A percentile compares a stretch with the other conserved stretches of the same genome.
Evolutionary conservation across 1,140 invertebrate species (phyloP).

Genomic region (Rhagoletis pomonella): DNA sequence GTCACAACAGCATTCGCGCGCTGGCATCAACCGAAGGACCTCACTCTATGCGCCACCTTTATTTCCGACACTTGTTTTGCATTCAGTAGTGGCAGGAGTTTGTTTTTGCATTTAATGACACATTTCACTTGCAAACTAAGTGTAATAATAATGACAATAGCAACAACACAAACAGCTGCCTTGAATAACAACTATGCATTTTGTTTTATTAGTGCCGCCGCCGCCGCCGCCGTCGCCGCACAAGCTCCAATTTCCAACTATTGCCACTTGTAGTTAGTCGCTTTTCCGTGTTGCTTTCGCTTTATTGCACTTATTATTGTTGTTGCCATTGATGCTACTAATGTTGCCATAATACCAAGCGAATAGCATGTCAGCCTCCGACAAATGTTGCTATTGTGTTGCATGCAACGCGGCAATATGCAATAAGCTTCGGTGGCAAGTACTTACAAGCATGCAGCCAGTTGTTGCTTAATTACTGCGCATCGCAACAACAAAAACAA

Average conservation of each 20-base stretch:
- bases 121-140: constrained; percentile 51
- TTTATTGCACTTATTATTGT: constrained; percentile 3
- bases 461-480: constrained; percentile 46
- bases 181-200: constrained; percentile 1
- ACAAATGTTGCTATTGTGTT: background rate
- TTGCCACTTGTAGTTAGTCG: background rate
- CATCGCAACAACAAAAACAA: background rate
- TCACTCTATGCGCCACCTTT: background rate
- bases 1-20: background rate
- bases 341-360: constrained; percentile 38
- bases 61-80: background rate
- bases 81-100: constrained; percentile 35
- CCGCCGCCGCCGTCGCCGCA: background rate
- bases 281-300: background rate
- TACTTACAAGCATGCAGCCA: background rate
- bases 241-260: constrained; percentile 25
- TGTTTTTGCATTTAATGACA: constrained; percentile 52
- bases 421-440: background rate
- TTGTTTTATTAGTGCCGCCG: background rate
- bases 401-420: constrained; percentile 13
- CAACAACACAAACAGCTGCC: background rate
- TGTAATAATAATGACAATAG: constrained; percentile 50
- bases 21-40: background rate
- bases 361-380: constrained; percentile 27
- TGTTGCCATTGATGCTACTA: constrained; percentile 20